phyloP scores from a whole-genome alignment of 2,113 vertebrate species.

The Lontra canadensis region DNA sequence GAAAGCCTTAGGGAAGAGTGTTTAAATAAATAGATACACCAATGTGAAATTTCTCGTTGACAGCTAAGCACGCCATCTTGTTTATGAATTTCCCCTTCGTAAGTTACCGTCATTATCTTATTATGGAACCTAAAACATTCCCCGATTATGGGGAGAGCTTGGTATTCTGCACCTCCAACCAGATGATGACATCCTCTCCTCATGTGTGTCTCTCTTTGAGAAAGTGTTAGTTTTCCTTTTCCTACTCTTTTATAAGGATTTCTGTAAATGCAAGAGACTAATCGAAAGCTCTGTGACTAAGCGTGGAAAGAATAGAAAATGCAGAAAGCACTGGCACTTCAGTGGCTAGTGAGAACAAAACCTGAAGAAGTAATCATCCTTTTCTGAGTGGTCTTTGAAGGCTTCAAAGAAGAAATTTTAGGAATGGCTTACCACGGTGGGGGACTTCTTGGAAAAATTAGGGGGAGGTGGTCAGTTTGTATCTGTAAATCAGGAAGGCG shows the following conservation, averaged over 20 bases:
- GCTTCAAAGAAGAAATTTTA: background rate
- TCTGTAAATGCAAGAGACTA: background rate
- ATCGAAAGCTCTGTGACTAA: slow-evolving; percentile 12
- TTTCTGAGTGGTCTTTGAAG: background rate
- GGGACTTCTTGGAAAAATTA: background rate
- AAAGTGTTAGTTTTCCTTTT: background rate
- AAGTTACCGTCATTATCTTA: background rate
- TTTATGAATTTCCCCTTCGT: background rate
- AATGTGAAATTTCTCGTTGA: slow-evolving; percentile 27
- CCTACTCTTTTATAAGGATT: slow-evolving; percentile 3
- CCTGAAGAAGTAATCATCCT: background rate
- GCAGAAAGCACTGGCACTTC: background rate
- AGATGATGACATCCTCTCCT: background rate
- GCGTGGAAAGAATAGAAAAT: background rate
- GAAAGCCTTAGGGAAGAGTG: background rate
- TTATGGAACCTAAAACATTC: background rate
- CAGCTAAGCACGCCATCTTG: background rate
- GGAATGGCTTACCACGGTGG: background rate
- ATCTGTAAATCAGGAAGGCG: background rate
- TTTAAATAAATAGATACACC: slow-evolving; percentile 22
- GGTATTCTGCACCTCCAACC: background rate
- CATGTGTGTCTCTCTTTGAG: background rate
- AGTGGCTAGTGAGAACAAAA: background rate
- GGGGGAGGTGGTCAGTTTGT: background rate
- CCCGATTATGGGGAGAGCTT: background rate